Evolutionary conservation across 2,888 invertebrate genomes (phyloP), one percentile per base, ranked within the genome.

Genomic region (Caenorhabditis virilis): DNA sequence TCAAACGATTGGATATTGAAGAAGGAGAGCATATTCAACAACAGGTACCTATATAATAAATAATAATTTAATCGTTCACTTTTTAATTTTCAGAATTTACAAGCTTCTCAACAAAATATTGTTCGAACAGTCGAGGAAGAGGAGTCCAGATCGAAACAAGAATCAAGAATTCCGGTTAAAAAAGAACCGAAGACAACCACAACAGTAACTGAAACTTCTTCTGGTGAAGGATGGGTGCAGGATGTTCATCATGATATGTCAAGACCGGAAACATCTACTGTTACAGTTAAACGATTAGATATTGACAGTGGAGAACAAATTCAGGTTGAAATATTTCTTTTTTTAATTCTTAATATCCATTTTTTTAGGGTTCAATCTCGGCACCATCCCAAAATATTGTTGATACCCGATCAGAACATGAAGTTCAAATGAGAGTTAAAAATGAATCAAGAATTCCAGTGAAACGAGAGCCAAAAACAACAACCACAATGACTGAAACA

Each of bases 211-310:
- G 58, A 67, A 22, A 59, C 57, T 6, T 58, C 57, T 30, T 54
- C 57, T 49, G 54, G 56, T 43, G 61, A 66, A 36, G 66, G 66
- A 53, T 70, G 70, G 63, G 53, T 64, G 23, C 58, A 64, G 38
- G 50, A 64, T 41, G 50, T 50, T 22, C 64, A 59, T 49, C 54
- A 64, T 26, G 59, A 64, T 41, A 48, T 64, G 22, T 39, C 48
- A 15, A 46, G 54, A 23, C 64, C 64, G 4, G 50, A 64, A 23
- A 51, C 50, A 16, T 59, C 64, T 1, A 59, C 58, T 9, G 51
- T 60, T 1, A 60, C 60, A 6, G 56, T 65, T 5, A 65, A 65
- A 43, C 60, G 49, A 23, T 23, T 65, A 42, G 53, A 65, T 43
- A 52, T 65, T 46, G 65, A 65, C 20, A 60, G 60, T 7, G 27